Percentiles rank a stretch among this genome's conserved stretches.
Conservation (phyloP, 2,113 vertebrate genomes). For the Montifringilla adamsi region DNA sequence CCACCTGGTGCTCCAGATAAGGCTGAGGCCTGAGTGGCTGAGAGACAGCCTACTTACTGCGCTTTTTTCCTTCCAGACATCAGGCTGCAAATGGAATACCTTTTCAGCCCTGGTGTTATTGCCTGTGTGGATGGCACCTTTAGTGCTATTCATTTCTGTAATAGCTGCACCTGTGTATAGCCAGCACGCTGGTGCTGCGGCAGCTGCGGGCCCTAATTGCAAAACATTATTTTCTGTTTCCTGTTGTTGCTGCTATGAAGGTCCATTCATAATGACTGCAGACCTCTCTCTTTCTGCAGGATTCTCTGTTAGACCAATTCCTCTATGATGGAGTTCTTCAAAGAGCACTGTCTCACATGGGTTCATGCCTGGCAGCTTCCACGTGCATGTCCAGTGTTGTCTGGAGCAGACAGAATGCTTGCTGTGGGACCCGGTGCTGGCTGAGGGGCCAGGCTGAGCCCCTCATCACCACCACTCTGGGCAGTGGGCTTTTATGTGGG, state of each 20-base stretch:
- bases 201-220: constrained; percentile 80
- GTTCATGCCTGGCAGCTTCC: neutral
- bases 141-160: constrained; percentile 82
- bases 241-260: neutral
- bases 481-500: neutral
- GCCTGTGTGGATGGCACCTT: constrained; percentile 77
- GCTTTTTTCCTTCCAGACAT: constrained; percentile 63
- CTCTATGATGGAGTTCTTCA: neutral
- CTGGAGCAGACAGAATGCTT: accelerated
- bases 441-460: neutral
- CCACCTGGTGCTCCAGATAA: neutral
- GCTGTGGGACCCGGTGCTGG: neutral
- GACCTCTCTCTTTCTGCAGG: neutral
- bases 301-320: neutral
- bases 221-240: constrained; percentile 82
- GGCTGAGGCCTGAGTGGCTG: neutral
- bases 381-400: accelerated
- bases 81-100: constrained; percentile 72
- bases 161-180: constrained; percentile 84
- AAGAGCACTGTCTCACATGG: neutral
- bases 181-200: constrained; percentile 46
- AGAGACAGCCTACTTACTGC: constrained; percentile 21
- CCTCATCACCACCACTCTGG: neutral
- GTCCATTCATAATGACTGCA: constrained; percentile 51
- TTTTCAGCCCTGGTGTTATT: constrained; percentile 61